A percentile compares a stretch with the other conserved stretches of the same genome.
Conservation (phyloP, 2,797 vertebrate species). For the Tokudaia tokunoshimensis region DNA sequence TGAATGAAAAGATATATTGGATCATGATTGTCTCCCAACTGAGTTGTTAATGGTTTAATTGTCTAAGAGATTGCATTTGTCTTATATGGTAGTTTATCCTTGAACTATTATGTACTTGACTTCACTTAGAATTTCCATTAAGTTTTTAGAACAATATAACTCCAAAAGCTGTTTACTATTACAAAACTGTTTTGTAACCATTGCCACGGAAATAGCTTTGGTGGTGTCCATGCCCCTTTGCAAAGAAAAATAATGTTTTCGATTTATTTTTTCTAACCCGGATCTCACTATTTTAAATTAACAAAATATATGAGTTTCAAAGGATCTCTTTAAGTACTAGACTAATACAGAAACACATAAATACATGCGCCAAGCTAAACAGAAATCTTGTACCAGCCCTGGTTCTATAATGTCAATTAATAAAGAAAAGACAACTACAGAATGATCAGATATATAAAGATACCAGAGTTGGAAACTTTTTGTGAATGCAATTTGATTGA, state of each 20-base stretch:
- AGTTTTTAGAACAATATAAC: slow-evolving; percentile 13
- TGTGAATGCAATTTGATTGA: not conserved
- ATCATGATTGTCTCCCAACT: not conserved
- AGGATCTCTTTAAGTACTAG: not conserved
- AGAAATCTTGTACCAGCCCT: not conserved
- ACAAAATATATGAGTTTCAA: not conserved
- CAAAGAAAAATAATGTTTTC: not conserved
- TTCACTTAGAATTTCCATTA: slow-evolving; percentile 3
- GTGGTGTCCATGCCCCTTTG: not conserved
- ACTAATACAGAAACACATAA: not conserved
- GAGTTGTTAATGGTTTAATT: slow-evolving; percentile 12
- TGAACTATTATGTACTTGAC: not conserved
- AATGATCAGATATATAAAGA: not conserved
- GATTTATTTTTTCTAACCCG: not conserved
- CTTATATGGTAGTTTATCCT: not conserved
- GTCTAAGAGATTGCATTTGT: slow-evolving; percentile 23
- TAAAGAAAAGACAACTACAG: not conserved
- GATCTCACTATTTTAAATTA: not conserved
- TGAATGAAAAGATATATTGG: slow-evolving; percentile 3
- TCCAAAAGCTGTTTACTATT: not conserved
- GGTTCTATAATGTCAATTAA: not conserved
- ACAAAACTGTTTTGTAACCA: not conserved
- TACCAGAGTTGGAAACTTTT: slow-evolving; percentile 2
- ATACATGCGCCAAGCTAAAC: not conserved
- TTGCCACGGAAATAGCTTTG: not conserved